A percentile compares a stretch with the other conserved stretches of the same genome.
phyloP scores from a whole-genome alignment of 2,113 vertebrate genomes.

The Phaethornis superciliosus region DNA sequence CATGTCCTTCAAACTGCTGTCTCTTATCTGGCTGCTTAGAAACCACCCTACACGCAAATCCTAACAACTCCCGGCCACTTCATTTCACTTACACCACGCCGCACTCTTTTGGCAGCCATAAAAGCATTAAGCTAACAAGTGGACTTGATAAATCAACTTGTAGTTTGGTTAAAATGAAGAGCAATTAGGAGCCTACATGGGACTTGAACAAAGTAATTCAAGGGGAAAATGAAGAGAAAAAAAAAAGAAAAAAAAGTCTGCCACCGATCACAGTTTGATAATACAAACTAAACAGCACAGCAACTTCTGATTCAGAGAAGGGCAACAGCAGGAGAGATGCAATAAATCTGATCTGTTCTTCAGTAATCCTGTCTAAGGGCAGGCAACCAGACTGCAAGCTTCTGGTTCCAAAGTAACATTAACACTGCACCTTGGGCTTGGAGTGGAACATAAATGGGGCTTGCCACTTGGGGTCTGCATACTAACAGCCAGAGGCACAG shows the following conservation, averaged over 20 bases:
- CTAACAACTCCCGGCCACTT: background rate
- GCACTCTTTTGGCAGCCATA: background rate
- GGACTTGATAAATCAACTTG: slow-evolving; percentile 1
- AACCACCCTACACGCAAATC: background rate
- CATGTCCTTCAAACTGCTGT: background rate
- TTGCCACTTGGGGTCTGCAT: background rate
- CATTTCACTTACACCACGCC: background rate
- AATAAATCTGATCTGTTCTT: background rate
- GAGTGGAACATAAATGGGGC: rapidly evolving
- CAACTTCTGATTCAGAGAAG: background rate
- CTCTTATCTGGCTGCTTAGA: slow-evolving; percentile 49
- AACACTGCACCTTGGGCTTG: background rate
- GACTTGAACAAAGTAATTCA: background rate
- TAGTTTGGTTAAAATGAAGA: background rate
- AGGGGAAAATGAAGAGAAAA: background rate
- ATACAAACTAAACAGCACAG: background rate
- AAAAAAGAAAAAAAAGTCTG: background rate
- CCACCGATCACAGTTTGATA: background rate
- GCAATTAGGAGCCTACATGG: background rate
- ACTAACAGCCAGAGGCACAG: rapidly evolving
- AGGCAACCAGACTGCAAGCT: background rate
- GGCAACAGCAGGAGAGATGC: background rate
- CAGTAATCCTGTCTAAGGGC: background rate
- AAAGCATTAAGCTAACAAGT: slow-evolving; percentile 24
- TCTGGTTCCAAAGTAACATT: background rate